These are phyloP conservation scores for Colostygia pectinataria DNA, from an alignment of 2,888 invertebrate genomes.

Conservation along the genomic window DNA sequence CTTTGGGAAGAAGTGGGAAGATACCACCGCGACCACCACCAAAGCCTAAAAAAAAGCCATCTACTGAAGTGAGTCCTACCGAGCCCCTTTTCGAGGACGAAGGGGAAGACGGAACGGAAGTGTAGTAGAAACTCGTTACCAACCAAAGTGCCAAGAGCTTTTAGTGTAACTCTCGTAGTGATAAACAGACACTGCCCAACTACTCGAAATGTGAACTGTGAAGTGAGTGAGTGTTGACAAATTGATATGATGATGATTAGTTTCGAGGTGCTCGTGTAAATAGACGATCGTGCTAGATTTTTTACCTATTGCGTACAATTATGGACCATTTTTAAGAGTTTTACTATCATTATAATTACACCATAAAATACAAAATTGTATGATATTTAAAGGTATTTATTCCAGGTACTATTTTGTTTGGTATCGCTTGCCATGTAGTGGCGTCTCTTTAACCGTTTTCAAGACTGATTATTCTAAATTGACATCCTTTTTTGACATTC, in stretches of 20 bases:
- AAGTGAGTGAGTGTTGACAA: constrained; percentile 44
- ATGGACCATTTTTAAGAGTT: constrained; percentile 72
- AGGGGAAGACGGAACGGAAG: constrained; percentile 94
- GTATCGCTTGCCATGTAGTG: constrained; percentile 42
- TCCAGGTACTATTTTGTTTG: constrained; percentile 48
- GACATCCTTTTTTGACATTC: constrained; percentile 68
- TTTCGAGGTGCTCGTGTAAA: constrained; percentile 77
- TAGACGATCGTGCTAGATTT: constrained; percentile 79
- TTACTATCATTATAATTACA: constrained; percentile 43
- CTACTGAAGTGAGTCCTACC: constrained; percentile 80
- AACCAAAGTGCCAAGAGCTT: constrained; percentile 78
- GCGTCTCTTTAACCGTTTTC: constrained; percentile 65
- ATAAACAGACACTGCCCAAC: constrained; percentile 30
- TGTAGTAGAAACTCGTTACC: constrained; percentile 81
- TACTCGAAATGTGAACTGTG: constrained; percentile 32
- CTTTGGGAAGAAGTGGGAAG: constrained; percentile 83
- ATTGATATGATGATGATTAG: constrained; percentile 29
- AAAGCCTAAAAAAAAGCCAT: constrained; percentile 90
- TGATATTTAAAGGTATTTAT: constrained; percentile 76
- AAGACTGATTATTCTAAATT: constrained; percentile 82
- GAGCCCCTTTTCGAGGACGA: constrained; percentile 94
- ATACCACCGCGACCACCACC: constrained; percentile 93
- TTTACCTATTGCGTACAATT: constrained; percentile 76
- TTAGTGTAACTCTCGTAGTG: constrained; percentile 52
- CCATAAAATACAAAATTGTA: constrained; percentile 42